Percentiles rank a stretch among this genome's conserved stretches.
Evolutionary conservation across 2,113 vertebrate genomes (phyloP).

Genomic region (crab-eating macaque (Macaca fascicularis)): DNA sequence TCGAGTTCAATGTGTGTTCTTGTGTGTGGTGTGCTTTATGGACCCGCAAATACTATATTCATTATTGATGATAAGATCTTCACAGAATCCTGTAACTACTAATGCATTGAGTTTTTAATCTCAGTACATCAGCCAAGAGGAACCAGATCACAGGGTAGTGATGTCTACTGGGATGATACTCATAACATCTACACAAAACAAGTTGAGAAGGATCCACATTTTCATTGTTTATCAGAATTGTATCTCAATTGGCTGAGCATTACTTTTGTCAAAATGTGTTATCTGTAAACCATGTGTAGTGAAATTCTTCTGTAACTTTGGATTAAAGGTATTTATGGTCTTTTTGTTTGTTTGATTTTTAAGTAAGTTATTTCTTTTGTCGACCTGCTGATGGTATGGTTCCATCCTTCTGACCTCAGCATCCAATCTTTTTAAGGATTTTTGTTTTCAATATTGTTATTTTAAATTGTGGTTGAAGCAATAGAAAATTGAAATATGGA

Average conservation of each 20-base stretch:
- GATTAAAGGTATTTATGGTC: slow-evolving; percentile 91
- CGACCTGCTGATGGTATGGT: slow-evolving; percentile 87
- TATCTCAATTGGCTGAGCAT: slow-evolving; percentile 88
- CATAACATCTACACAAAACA: slow-evolving; percentile 78
- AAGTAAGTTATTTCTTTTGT: slow-evolving; percentile 93
- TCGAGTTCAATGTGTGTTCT: slow-evolving; percentile 20
- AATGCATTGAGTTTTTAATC: slow-evolving; percentile 67
- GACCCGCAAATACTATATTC: not conserved
- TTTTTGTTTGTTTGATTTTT: slow-evolving; percentile 78
- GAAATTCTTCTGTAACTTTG: slow-evolving; percentile 96
- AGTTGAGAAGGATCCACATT: slow-evolving; percentile 81
- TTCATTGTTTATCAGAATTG: slow-evolving; percentile 82
- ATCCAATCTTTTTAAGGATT: slow-evolving; percentile 79
- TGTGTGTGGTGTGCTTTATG: slow-evolving; percentile 45
- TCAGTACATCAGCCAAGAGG: slow-evolving; percentile 54
- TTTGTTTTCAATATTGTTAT: slow-evolving; percentile 92
- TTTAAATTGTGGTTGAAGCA: slow-evolving; percentile 99
- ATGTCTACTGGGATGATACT: slow-evolving; percentile 69
- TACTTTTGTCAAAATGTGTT: slow-evolving; percentile 92
- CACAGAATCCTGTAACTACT: slow-evolving; percentile 67
- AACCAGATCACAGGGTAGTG: slow-evolving; percentile 18
- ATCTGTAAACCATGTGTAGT: slow-evolving; percentile 90
- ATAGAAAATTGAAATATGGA: slow-evolving; percentile 99
- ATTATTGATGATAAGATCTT: slow-evolving; percentile 58
- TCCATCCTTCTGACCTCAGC: slow-evolving; percentile 91